Base-by-base conservation (phyloP, 1,140 invertebrate species). In the Drosophila setifemur region DNA sequence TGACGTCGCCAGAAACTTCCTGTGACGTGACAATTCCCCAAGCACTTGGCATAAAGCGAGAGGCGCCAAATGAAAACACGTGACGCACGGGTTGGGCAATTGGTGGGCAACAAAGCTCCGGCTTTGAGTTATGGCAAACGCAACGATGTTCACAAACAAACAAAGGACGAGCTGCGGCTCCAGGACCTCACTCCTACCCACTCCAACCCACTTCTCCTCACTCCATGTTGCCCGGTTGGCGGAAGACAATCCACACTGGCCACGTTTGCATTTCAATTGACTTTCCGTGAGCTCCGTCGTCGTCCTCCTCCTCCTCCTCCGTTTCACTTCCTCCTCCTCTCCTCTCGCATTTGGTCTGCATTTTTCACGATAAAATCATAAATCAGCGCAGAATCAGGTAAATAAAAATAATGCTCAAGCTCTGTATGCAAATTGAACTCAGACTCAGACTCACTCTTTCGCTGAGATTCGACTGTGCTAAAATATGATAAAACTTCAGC, bases 401-500 rank as follows among this genome's bases (percentile, higher is more conserved):
- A 86, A 86, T 86, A 86, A 86, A 86, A 86, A 86, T 86, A 86
- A 86, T 86, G 81, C 82, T 86, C 72, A 54, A 82, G 78, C 58
- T 79, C 81, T 78, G 81, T 86, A 86, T 86, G 81, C 81, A 86
- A 86, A 86, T 86, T 86, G 71, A 85, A 81, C 72, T 40, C 54
- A 64, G 23, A 23, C 11, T 61, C 58, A 40, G 61, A 60, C 49
- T 53, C 53, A 64, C 60, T 78, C 53, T 70, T 73, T 64, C 21
- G 49, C 73, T 54, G 78, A 78, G 78, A 82, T 82, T 82, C 78
- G 57, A 48, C 37, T 57, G 29, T 52, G 78, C 63, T 73, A 76
- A 85, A 85, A 81, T 86, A 85, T 85, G 75, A 86, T 79, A 85
- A 83, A 83, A 83, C 81, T 83, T 83, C 39, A 83, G 79, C 31